Evolutionary conservation across 2,888 invertebrate species (phyloP).

Genomic region (Diaperis boleti): DNA sequence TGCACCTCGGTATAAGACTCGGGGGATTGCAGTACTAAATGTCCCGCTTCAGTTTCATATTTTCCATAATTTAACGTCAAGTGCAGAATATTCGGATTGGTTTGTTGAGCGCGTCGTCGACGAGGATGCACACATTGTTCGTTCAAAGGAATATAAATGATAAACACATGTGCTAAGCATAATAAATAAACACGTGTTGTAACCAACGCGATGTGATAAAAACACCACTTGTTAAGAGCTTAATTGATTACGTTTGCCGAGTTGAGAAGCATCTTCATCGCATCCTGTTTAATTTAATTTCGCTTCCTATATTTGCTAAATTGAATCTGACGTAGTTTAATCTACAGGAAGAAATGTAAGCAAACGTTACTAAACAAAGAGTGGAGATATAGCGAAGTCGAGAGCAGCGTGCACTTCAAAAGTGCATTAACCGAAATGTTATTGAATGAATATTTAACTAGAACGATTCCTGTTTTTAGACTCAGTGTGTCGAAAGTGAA

Average conservation of each 20-base stretch:
- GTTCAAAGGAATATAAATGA: constrained; percentile 34
- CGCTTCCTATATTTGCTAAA: no score
- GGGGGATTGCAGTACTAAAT: constrained; percentile 51
- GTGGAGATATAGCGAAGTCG: no score
- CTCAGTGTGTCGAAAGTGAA: no score
- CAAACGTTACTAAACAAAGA: no score
- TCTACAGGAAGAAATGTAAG: no score
- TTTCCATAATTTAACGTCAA: constrained; percentile 41
- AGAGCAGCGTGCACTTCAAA: no score
- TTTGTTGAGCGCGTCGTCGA: constrained; percentile 7
- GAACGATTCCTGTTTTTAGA: no score
- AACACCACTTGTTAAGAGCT: constrained; percentile 39
- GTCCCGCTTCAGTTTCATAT: constrained; percentile 46
- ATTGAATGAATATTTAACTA: no score
- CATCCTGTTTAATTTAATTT: neutral
- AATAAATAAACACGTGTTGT: constrained; percentile 43
- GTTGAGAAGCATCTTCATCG: constrained; percentile 8
- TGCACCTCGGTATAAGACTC: constrained; percentile 54
- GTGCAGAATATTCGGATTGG: constrained; percentile 27
- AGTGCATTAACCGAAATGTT: no score
- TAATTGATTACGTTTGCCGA: constrained; percentile 13
- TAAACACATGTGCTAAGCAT: constrained; percentile 41
- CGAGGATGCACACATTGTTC: constrained; percentile 18
- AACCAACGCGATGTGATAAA: constrained; percentile 38
- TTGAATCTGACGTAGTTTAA: no score